These are phyloP conservation scores for Temnothorax rugatulus DNA, from an alignment of 2,888 invertebrate genomes.

Conservation along the genomic window DNA sequence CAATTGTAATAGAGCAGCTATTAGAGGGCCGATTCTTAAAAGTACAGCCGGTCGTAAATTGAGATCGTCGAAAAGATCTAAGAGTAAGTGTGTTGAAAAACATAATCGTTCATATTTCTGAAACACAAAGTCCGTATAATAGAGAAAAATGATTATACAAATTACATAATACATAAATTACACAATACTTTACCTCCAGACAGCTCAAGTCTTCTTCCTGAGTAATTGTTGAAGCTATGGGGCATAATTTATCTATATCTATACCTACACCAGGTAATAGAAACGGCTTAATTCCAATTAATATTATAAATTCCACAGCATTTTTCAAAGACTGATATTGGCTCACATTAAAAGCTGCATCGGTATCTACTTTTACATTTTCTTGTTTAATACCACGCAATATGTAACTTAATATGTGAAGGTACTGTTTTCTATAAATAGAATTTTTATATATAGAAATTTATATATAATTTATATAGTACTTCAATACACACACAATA, in stretches of 20 bases:
- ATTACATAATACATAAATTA: slow-evolving; percentile 13
- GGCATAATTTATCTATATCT: slow-evolving; percentile 86
- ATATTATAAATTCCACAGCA: slow-evolving; percentile 89
- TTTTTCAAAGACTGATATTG: slow-evolving; percentile 89
- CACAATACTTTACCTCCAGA: slow-evolving; percentile 84
- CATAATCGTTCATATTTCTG: slow-evolving; percentile 88
- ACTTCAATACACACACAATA: not conserved
- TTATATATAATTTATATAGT: not conserved
- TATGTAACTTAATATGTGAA: slow-evolving; percentile 71
- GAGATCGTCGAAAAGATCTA: slow-evolving; percentile 76
- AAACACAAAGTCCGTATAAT: slow-evolving; percentile 73
- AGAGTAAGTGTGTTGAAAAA: slow-evolving; percentile 88
- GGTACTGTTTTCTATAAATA: slow-evolving; percentile 75
- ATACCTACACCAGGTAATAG: slow-evolving; percentile 90
- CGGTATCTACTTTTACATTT: slow-evolving; percentile 61
- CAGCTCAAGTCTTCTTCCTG: slow-evolving; percentile 84
- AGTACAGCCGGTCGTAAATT: slow-evolving; percentile 77
- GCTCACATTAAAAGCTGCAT: slow-evolving; percentile 88
- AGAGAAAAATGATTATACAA: not conserved
- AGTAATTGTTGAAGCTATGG: slow-evolving; percentile 83
- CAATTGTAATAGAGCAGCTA: slow-evolving; percentile 91
- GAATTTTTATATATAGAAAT: too few species aligned
- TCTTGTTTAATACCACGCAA: slow-evolving; percentile 71
- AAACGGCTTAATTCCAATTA: slow-evolving; percentile 90
- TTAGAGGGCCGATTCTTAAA: slow-evolving; percentile 84